These are phyloP conservation scores for Stegodyphus mimosarum DNA, from an alignment of 1,140 invertebrate genomes.

Conservation along the genomic window DNA sequence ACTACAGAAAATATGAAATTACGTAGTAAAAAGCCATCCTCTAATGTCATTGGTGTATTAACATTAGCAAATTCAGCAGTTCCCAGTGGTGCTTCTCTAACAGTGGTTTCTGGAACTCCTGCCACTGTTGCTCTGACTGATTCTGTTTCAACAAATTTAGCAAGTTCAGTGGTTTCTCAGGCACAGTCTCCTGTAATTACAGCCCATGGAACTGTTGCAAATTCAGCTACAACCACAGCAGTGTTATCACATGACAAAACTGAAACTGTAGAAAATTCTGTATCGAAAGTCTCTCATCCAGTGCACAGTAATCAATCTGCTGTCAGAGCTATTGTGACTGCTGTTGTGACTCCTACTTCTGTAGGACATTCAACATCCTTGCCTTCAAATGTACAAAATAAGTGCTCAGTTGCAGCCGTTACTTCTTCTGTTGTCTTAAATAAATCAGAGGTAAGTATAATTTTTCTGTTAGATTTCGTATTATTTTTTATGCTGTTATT, in stretches of 20 bases:
- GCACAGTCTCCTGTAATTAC: slow-evolving; percentile 16
- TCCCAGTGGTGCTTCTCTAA: neutral
- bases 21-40: neutral
- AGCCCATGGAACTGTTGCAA: neutral
- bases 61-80: slow-evolving; percentile 8
- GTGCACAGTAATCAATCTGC: slow-evolving; percentile 24
- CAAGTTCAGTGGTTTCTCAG: neutral
- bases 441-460: slow-evolving; percentile 40
- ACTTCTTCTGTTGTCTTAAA: neutral
- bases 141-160: neutral
- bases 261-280: neutral
- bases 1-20: neutral
- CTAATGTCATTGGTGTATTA: neutral
- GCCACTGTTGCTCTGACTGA: neutral
- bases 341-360: slow-evolving; percentile 25
- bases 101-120: neutral
- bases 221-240: slow-evolving; percentile 5
- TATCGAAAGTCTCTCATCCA: slow-evolving; percentile 5
- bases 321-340: slow-evolving; percentile 8
- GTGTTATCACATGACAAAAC: slow-evolving; percentile 4
- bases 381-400: slow-evolving; percentile 29
- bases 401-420: neutral
- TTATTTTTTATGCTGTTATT: no score
- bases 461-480: neutral
- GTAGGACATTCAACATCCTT: slow-evolving; percentile 1